Evolutionary conservation across 1,140 invertebrate genomes (phyloP), one percentile per base, ranked within the genome.

Genomic region (Colletes latitarsis): DNA sequence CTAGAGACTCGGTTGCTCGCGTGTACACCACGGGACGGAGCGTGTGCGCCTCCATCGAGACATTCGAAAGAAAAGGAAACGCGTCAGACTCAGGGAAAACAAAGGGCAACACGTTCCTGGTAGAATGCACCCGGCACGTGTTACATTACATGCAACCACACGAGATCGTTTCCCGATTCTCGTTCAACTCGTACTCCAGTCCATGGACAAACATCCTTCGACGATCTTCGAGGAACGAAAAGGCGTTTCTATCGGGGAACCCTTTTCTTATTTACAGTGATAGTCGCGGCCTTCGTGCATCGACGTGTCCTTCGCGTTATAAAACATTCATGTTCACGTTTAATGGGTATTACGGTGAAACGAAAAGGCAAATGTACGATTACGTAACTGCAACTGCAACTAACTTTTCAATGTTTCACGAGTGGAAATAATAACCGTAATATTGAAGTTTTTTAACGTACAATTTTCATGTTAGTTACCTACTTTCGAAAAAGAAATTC

Each of bases 161-260:
- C 82, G 74, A 70, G 83, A 85, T 84, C 83, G 82, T 81, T 85
- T 85, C 77, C 57, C 77, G 55, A 84, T 84, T 84, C 82, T 68
- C 62, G 70, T 84, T 75, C 21, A 81, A 76, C 71, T 60, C 75
- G 64, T 69, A 64, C 66, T 55, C 62, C 60, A 17, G 21, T 76
- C 68, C 72, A 60, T 55, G 75, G 60, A 39, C 67, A 83, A 80
- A 85, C 77, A 55, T 69, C 41, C 39, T 74, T 57, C 60, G 49
- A 72, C 81, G 69, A 75, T 60, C 64, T 72, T 71, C 52, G 55
- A 57, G 30, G 60, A 72, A 58, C 67, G 68, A 58, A 83, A 71
- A 72, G 71, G 67, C 74, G 64, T 75, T 84, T 84, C 64, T 60
- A 30, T 21, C 12, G 19, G 15, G 71, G 55, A 60, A 17, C 64